These are phyloP conservation scores for Falco columbarius DNA, from an alignment of 2,797 vertebrate species.

Conservation along the genomic window DNA sequence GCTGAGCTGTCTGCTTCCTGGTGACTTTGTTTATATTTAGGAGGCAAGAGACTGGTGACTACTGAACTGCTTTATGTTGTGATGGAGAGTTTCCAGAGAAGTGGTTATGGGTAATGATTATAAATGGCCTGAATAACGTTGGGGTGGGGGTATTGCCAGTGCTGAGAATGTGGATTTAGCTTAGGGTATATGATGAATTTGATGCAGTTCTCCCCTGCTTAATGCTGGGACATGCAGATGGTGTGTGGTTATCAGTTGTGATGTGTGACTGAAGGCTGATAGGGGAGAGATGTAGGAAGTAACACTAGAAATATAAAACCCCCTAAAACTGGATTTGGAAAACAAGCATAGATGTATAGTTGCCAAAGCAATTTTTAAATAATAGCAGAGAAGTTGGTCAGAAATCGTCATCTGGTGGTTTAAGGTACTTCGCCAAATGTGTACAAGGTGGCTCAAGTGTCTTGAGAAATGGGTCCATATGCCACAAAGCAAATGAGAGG, in stretches of 20 bases:
- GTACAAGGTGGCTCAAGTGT: not conserved
- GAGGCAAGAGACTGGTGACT: not conserved
- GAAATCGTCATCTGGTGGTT: not conserved
- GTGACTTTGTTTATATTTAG: not conserved
- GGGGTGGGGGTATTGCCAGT: not conserved
- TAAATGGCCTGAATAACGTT: not conserved
- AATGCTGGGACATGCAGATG: not conserved
- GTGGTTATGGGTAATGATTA: not conserved
- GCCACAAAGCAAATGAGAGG: not conserved
- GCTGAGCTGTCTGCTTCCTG: not conserved
- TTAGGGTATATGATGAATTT: not conserved
- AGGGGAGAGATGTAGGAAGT: not conserved
- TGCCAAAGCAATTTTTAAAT: not conserved
- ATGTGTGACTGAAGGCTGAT: not conserved
- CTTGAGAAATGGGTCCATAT: not conserved
- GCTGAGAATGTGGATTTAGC: not conserved
- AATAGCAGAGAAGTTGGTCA: not conserved
- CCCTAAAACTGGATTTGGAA: not conserved
- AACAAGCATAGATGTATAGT: not conserved
- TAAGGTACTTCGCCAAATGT: not conserved
- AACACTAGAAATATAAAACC: not conserved
- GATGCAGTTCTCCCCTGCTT: not conserved
- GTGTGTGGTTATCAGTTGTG: not conserved
- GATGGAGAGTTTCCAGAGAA: not conserved
- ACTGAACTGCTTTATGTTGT: not conserved